A percentile compares a stretch with the other conserved stretches of the same genome.
Conservation (phyloP, 2,113 vertebrate genomes). For the Rissa tridactyla region DNA sequence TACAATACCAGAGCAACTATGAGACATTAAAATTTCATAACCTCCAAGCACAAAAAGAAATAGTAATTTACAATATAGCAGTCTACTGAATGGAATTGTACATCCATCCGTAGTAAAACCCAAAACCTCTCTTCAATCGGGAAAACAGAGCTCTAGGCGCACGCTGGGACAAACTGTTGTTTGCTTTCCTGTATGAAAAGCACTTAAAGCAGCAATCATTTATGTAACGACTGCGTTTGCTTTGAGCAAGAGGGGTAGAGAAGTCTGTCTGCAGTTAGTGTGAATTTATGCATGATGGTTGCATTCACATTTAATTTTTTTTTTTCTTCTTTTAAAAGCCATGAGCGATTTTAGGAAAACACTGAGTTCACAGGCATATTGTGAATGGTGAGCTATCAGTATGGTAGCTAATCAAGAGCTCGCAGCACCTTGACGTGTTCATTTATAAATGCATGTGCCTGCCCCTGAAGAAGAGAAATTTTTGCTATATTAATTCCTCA, state of each 20-base stretch:
- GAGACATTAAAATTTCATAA: not conserved
- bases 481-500: not conserved
- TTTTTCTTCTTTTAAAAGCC: not conserved
- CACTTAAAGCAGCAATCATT: slow-evolving; percentile 25
- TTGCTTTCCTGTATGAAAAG: slow-evolving; percentile 1
- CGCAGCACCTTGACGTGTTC: not conserved
- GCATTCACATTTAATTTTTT: not conserved
- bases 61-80: not conserved
- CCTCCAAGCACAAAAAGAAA: not conserved
- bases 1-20: not conserved
- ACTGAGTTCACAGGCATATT: not conserved
- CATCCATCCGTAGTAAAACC: not conserved
- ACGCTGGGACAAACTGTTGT: not conserved
- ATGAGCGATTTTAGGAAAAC: not conserved
- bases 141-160: not conserved
- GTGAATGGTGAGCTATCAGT: not conserved
- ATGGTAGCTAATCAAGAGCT: not conserved
- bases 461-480: not conserved
- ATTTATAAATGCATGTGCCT: not conserved
- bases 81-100: not conserved
- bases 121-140: not conserved
- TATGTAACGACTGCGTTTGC: not conserved
- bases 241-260: not conserved
- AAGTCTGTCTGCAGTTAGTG: slow-evolving; percentile 3
- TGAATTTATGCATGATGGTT: not conserved